Evolutionary conservation across 1,140 invertebrate genomes (phyloP).

Genomic region (Conus ventricosus): DNA sequence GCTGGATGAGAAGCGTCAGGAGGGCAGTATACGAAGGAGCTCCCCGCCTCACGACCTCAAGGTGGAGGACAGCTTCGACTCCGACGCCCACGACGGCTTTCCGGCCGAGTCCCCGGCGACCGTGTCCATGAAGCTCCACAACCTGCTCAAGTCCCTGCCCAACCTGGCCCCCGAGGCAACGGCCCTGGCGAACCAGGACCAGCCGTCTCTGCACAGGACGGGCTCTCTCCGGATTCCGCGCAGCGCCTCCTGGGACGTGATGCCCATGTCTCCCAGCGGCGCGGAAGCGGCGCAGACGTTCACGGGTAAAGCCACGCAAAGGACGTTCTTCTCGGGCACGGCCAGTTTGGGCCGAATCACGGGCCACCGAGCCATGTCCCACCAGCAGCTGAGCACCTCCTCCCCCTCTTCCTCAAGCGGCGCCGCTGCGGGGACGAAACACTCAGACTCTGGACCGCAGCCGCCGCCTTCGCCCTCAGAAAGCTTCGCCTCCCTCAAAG

Average conservation of each 20-base stretch:
- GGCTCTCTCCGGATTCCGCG: slow-evolving; percentile 56
- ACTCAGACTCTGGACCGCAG: not conserved
- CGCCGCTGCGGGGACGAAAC: too few relatives aligned
- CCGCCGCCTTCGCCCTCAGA: slow-evolving; percentile 45
- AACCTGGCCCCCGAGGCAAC: slow-evolving; percentile 35
- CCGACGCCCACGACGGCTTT: slow-evolving; percentile 10
- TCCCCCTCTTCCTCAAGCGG: not conserved
- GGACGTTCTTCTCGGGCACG: slow-evolving; percentile 24
- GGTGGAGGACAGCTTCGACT: slow-evolving; percentile 20
- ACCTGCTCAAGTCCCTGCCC: slow-evolving; percentile 65
- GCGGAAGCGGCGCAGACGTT: not conserved
- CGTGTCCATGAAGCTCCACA: slow-evolving; percentile 66
- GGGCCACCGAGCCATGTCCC: slow-evolving; percentile 6
- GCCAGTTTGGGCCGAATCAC: slow-evolving; percentile 25
- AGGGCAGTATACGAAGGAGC: not conserved
- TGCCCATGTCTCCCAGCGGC: not conserved
- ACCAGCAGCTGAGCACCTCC: not conserved
- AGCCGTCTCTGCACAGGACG: slow-evolving; percentile 45
- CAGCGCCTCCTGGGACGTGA: slow-evolving; percentile 55
- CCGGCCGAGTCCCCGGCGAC: slow-evolving; percentile 59
- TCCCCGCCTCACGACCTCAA: slow-evolving; percentile 33
- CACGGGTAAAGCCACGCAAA: not conserved
- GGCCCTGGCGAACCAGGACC: slow-evolving; percentile 24
- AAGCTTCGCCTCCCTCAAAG: slow-evolving; percentile 66
- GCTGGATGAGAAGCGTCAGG: slow-evolving; percentile 32